Evolutionary conservation across 2,888 invertebrate species (phyloP), one percentile per base, ranked within the genome.

Genomic region (Cheilosia vernalis): DNA sequence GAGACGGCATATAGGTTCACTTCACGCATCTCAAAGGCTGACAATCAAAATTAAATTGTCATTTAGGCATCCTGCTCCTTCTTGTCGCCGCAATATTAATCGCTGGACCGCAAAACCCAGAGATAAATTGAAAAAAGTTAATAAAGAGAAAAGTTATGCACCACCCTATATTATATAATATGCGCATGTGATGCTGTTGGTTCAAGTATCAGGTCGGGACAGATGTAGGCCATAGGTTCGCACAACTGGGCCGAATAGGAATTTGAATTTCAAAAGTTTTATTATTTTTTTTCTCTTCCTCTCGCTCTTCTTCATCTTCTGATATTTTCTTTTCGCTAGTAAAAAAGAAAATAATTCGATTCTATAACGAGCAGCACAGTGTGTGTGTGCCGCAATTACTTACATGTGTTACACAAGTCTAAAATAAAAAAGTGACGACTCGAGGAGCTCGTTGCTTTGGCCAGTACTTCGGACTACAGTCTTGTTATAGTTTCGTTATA

Each of bases 301-400:
- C 47, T 44, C 10, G 7, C 15, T n/a, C 5, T 4, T 42, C 30
- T 51, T 24, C 24, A 51, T 51, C 51, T 51, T 37, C 58, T 64
- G 64, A 60, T 60, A 27, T 47, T 44, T 49, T 53, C 61, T 74
- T 76, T 67, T 63, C 47, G 13, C 0, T 15, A 40, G 44, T 30
- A 30, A 33, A 27, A 60, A 70, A 58, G 55, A 27, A 6, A 27
- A n/a, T n/a, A 74, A 80, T 81, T 70, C 58, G 80, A 80, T 84
- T 80, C 70, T 81, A 76, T 85, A 80, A 80, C 80, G 63, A 64
- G 51, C 17, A 27, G 21, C 58, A 76, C 15, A 76, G 70, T 66
- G 80, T 73, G 67, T 81, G 79, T 80, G 80, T 74, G 74, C 76
- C 70, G 70, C 80, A 84, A 84, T 84, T 84, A 80, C 74, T 66